Percentiles rank a stretch among this genome's conserved stretches.
Conservation (phyloP, 2,888 invertebrate species). For the Temnothorax unifasciatus region DNA sequence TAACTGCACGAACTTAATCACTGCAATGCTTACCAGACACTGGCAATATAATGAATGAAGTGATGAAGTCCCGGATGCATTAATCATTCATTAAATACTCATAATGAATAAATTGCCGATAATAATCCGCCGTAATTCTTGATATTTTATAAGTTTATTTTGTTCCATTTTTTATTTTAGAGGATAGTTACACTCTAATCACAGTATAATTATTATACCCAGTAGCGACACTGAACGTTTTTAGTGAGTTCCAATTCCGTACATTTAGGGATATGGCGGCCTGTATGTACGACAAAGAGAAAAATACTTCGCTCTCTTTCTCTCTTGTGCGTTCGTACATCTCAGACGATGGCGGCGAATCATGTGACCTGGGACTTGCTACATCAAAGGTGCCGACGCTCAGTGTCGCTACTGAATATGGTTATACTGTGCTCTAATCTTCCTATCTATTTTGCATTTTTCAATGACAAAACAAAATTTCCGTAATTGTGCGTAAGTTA, state of each 20-base stretch:
- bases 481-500: background rate
- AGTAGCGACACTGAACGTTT: too few species aligned
- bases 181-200: background rate
- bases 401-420: too few species aligned
- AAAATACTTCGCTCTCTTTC: too few species aligned
- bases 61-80: background rate
- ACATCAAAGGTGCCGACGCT: too few species aligned
- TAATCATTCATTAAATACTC: conserved; percentile 23
- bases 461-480: background rate
- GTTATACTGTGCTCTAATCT: background rate
- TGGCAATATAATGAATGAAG: conserved; percentile 12
- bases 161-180: background rate
- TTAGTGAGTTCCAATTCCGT: too few species aligned
- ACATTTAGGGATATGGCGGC: too few species aligned
- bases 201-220: too few species aligned
- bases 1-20: conserved; percentile 40
- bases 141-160: conserved; percentile 2
- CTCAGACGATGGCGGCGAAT: too few species aligned
- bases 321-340: too few species aligned
- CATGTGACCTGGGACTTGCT: too few species aligned
- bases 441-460: background rate
- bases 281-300: too few species aligned
- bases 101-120: conserved; percentile 2
- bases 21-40: conserved; percentile 28
- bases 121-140: background rate